phyloP scores from a whole-genome alignment of 2,888 invertebrate species.

The Steromphala cineraria region DNA sequence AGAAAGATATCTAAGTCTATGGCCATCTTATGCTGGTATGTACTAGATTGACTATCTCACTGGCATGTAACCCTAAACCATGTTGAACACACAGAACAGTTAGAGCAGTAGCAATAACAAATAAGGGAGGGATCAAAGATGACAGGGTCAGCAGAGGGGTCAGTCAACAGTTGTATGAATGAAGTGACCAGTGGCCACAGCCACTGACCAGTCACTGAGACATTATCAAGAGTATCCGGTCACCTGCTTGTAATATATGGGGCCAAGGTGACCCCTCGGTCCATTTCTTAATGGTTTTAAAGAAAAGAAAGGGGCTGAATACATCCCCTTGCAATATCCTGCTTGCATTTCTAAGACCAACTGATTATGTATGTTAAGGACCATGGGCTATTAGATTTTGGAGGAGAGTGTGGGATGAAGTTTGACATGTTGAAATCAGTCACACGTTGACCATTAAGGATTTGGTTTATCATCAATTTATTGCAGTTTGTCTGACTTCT shows the following conservation, averaged over 20 bases:
- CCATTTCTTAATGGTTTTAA: not conserved
- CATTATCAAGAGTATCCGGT: not conserved
- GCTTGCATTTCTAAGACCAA: not conserved
- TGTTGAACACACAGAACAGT: too few relatives aligned
- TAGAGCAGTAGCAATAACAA: too few relatives aligned
- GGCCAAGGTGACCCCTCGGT: not conserved
- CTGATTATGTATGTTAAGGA: not conserved
- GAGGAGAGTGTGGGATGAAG: not conserved
- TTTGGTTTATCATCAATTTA: too few relatives aligned
- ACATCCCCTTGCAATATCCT: not conserved
- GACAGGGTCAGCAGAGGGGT: not conserved
- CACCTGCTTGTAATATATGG: not conserved
- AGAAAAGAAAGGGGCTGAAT: not conserved
- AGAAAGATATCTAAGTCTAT: too few relatives aligned
- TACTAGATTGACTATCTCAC: too few relatives aligned
- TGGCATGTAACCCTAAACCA: too few relatives aligned
- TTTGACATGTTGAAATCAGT: too few relatives aligned
- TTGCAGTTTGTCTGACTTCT: too few relatives aligned
- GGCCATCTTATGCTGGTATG: too few relatives aligned
- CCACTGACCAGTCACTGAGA: not conserved
- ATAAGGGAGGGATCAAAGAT: not conserved
- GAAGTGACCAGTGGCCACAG: not conserved
- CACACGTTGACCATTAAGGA: too few relatives aligned
- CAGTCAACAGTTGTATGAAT: not conserved
- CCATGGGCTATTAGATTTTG: not conserved